phyloP scores from a whole-genome alignment of 2,888 invertebrate species.

The Cheilosia variabilis region DNA sequence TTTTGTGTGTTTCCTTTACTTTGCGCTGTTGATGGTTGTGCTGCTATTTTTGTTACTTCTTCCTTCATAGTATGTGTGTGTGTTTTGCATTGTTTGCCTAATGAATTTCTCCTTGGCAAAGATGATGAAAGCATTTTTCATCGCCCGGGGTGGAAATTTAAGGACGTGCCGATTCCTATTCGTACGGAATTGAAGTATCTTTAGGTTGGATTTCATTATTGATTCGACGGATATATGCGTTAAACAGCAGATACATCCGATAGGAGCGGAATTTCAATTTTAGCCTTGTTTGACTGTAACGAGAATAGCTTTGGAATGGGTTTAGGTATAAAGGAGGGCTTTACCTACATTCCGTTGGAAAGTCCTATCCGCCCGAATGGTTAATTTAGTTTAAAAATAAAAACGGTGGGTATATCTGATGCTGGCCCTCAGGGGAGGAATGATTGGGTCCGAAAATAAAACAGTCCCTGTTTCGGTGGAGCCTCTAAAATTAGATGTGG shows the following conservation, averaged over 20 bases:
- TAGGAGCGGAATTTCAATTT: constrained; percentile 19
- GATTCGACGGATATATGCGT: neutral
- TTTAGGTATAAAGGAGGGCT: too few species aligned
- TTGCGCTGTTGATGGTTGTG: constrained; percentile 38
- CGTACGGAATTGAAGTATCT: constrained; percentile 35
- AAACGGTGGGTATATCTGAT: too few species aligned
- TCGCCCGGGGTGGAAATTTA: constrained; percentile 60
- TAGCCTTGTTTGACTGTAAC: neutral
- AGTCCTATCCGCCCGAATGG: too few species aligned
- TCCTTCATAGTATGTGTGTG: neutral
- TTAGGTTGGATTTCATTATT: constrained; percentile 15
- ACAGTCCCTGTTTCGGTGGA: too few species aligned
- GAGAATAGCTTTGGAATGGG: too few species aligned
- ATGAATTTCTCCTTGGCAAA: constrained; percentile 60
- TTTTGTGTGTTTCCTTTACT: constrained; percentile 55
- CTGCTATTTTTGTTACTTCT: constrained; percentile 54
- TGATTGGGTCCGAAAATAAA: too few species aligned
- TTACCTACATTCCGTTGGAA: too few species aligned
- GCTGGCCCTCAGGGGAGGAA: too few species aligned
- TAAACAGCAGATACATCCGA: neutral
- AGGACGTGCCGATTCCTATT: constrained; percentile 56
- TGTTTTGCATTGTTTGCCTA: constrained; percentile 51
- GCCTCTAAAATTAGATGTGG: too few species aligned
- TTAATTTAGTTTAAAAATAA: too few species aligned
- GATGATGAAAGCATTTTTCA: constrained; percentile 61